Percentiles rank a stretch among this genome's conserved stretches.
phyloP scores from a whole-genome alignment of 2,888 invertebrate genomes.

The Sepioteuthis lessoniana region DNA sequence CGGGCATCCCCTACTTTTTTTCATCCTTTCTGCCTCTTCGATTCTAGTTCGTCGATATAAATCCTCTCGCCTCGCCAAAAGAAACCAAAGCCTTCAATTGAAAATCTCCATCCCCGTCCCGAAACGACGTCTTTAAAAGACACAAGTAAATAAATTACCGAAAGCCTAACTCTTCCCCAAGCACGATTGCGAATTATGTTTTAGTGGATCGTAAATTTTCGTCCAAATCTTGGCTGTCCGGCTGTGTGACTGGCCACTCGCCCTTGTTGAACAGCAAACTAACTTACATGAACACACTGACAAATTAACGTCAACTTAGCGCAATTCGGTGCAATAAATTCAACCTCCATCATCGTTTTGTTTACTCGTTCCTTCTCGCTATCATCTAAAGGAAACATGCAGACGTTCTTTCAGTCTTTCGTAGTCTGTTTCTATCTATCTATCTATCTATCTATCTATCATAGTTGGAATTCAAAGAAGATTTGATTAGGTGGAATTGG shows the following conservation, averaged over 20 bases:
- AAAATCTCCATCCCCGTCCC: background rate
- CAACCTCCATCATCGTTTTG: background rate
- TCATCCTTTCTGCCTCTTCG: background rate
- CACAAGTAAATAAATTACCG: background rate
- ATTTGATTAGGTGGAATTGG: no score
- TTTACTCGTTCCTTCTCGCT: background rate
- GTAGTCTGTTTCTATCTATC: background rate
- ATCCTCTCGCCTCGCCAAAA: background rate
- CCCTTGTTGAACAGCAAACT: background rate
- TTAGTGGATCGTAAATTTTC: conserved; percentile 15
- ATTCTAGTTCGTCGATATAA: background rate
- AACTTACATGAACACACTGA: background rate
- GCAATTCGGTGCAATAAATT: background rate
- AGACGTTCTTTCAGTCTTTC: background rate
- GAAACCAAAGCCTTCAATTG: background rate
- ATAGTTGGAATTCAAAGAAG: no score
- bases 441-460: background rate
- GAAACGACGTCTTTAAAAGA: background rate
- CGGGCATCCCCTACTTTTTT: background rate
- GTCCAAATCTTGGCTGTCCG: conserved; percentile 33
- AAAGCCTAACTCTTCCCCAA: background rate
- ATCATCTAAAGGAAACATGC: no score
- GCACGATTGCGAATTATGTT: background rate
- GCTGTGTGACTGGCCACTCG: background rate
- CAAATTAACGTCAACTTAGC: conserved; percentile 14